phyloP scores from a whole-genome alignment of 2,797 vertebrate species.

The Ispidina lecontei region DNA sequence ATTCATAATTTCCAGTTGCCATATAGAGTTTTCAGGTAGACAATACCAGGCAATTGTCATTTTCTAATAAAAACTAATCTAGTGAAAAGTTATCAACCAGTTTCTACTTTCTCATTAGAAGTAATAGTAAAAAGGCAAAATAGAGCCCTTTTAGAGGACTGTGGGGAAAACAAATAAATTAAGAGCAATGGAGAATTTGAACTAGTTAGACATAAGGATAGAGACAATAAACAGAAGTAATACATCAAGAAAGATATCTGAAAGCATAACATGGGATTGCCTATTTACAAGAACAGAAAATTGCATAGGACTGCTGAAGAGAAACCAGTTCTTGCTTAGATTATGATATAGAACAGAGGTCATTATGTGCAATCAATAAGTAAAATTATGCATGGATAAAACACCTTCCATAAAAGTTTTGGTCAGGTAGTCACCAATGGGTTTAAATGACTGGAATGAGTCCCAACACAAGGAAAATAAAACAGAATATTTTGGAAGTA shows the following conservation, averaged over 20 bases:
- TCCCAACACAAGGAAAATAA: neutral
- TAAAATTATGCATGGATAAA: neutral
- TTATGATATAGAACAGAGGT: neutral
- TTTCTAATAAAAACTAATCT: conserved; percentile 38
- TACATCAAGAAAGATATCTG: neutral
- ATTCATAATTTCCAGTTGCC: conserved; percentile 19
- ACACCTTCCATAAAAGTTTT: neutral
- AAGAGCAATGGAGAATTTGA: conserved; percentile 27
- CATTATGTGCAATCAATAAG: neutral
- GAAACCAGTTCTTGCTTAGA: neutral
- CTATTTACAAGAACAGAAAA: neutral
- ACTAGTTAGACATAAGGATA: neutral
- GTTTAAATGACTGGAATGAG: neutral
- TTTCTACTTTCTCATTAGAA: conserved; percentile 23
- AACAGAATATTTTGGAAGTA: neutral
- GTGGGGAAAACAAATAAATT: conserved; percentile 21
- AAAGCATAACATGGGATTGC: neutral
- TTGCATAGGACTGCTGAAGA: neutral
- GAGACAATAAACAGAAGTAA: conserved; percentile 18
- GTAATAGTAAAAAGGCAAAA: conserved; percentile 14
- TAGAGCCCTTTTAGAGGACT: neutral
- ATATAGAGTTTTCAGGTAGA: neutral
- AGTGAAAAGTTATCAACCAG: neutral
- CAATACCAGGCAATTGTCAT: neutral
- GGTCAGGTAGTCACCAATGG: neutral